Conservation (phyloP, 23 tunicate genomes). For the Clavelina lepadiformis region DNA sequence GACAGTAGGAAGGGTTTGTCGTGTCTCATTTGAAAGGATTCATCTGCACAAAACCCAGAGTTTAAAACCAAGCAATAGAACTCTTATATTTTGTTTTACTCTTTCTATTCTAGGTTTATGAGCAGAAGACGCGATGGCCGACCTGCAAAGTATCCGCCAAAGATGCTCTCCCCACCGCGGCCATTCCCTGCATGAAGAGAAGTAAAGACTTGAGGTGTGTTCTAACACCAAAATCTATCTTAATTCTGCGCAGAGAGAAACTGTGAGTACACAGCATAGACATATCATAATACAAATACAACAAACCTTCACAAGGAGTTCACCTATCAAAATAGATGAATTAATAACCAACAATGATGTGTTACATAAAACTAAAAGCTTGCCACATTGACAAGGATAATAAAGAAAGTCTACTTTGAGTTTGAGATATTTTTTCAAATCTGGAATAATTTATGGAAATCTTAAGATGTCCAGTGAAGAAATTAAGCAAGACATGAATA, state of each 20-base stretch:
- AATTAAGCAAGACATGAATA: too few relatives aligned
- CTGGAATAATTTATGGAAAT: too few relatives aligned
- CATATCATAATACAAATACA: background rate
- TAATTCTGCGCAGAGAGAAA: too few relatives aligned
- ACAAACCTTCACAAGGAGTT: background rate
- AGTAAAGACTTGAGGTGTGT: background rate
- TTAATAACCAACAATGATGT: too few relatives aligned
- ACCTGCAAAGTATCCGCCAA: conserved; percentile 93
- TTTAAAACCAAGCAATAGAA: background rate
- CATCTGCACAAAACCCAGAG: conserved; percentile 44
- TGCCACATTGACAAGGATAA: too few relatives aligned
- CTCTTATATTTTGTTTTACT: background rate
- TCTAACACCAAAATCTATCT: too few relatives aligned
- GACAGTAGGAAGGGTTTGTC: conserved; percentile 87
- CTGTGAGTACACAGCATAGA: too few relatives aligned
- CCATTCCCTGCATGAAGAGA: conserved; percentile 68
- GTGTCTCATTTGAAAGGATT: conserved; percentile 72
- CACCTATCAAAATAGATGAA: too few relatives aligned
- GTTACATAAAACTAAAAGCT: too few relatives aligned
- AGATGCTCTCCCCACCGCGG: conserved; percentile 95
- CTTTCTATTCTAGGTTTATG: background rate
- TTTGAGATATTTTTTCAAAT: too few relatives aligned
- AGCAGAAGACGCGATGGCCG: background rate
- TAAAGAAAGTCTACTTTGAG: too few relatives aligned
- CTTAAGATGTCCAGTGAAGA: too few relatives aligned